A percentile compares a stretch with the other conserved stretches of the same genome.
phyloP scores from a whole-genome alignment of 2,113 vertebrate genomes.

The Microtus montanus region DNA sequence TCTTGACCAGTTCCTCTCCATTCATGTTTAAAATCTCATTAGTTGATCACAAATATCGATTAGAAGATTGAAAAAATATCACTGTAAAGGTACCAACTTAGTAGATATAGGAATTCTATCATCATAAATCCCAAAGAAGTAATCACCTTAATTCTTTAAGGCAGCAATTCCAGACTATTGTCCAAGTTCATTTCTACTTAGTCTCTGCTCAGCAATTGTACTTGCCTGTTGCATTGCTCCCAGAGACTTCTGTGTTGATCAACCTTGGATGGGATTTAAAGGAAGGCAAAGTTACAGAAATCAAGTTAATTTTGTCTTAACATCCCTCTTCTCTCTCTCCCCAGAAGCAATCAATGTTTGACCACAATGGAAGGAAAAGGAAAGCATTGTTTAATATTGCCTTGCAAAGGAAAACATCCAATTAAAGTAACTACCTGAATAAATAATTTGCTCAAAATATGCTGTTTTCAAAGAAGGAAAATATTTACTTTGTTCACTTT shows the following conservation, averaged over 20 bases:
- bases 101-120: neutral
- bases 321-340: neutral
- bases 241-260: accelerated
- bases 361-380: neutral
- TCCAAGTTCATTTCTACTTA: neutral
- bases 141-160: neutral
- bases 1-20: neutral
- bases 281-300: neutral
- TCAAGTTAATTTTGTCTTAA: neutral
- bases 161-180: neutral
- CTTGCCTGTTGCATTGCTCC: neutral
- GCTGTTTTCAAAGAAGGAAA: neutral
- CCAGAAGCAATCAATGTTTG: neutral
- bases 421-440: neutral
- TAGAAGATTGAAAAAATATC: neutral
- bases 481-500: neutral
- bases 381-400: neutral
- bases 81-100: neutral
- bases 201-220: neutral
- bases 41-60: neutral
- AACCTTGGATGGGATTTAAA: neutral
- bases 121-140: neutral
- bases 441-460: neutral
- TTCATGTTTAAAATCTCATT: neutral
- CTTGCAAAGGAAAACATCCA: neutral